Evolutionary conservation across 2,113 vertebrate genomes (phyloP).

Genomic region (Triplophysa dalaica): DNA sequence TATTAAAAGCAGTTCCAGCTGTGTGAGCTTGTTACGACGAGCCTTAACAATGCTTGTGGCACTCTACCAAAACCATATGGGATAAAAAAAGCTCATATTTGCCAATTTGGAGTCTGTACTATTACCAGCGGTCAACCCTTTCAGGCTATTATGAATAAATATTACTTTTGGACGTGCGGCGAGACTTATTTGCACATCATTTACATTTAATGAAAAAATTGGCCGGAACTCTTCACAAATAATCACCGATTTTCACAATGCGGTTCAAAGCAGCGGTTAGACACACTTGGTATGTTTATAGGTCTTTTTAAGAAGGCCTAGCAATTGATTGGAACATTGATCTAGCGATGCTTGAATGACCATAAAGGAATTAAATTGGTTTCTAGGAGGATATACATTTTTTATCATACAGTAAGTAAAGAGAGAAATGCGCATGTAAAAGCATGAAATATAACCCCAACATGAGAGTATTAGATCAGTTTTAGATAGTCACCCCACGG

Average conservation of each 20-base stretch:
- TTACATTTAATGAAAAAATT: slow-evolving; percentile 65
- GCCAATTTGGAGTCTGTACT: slow-evolving; percentile 68
- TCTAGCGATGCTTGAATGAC: slow-evolving; percentile 72
- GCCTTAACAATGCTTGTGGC: slow-evolving; percentile 74
- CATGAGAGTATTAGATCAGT: slow-evolving; percentile 51
- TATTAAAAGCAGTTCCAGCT: slow-evolving; percentile 81
- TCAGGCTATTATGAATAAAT: slow-evolving; percentile 74
- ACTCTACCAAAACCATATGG: slow-evolving; percentile 69
- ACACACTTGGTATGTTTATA: not conserved
- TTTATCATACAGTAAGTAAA: slow-evolving; percentile 62
- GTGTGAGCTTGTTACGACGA: slow-evolving; percentile 73
- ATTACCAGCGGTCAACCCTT: slow-evolving; percentile 68
- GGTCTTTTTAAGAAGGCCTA: slow-evolving; percentile 58
- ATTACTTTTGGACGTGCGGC: slow-evolving; percentile 67
- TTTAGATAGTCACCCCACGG: not conserved
- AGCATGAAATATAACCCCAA: slow-evolving; percentile 56
- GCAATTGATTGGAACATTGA: slow-evolving; percentile 74
- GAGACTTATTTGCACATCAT: slow-evolving; percentile 70
- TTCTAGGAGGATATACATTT: slow-evolving; percentile 77
- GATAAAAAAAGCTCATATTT: slow-evolving; percentile 58
- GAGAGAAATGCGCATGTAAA: slow-evolving; percentile 59
- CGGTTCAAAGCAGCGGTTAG: not conserved
- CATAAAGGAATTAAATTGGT: slow-evolving; percentile 77
- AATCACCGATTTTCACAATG: slow-evolving; percentile 25
- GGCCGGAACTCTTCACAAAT: not conserved